Evolutionary conservation across 2,888 invertebrate species (phyloP).

Genomic region (Trilocha varians): DNA sequence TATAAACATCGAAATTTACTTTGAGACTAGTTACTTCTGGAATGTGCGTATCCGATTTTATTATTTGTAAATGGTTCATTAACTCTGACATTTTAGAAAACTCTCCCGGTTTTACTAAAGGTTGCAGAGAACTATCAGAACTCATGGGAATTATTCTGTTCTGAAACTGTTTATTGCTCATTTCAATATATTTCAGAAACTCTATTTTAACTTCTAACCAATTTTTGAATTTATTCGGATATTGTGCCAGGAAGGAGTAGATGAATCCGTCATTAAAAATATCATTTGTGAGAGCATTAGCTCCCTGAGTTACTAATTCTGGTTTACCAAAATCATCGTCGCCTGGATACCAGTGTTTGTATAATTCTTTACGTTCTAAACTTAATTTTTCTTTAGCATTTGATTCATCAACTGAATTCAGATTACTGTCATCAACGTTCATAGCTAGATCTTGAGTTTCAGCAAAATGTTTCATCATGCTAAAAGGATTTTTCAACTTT

Average conservation of each 20-base stretch:
- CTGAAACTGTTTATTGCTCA: conserved; percentile 29
- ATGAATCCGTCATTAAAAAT: conserved; percentile 34
- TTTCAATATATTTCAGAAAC: conserved; percentile 37
- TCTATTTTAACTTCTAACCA: conserved; percentile 52
- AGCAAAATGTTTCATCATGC: conserved; percentile 39
- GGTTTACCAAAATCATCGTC: conserved; percentile 48
- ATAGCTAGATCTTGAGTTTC: conserved; percentile 13
- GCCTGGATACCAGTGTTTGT: conserved; percentile 40
- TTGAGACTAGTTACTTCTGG: conserved; percentile 23
- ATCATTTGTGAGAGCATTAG: conserved; percentile 21
- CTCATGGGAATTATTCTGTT: conserved; percentile 6
- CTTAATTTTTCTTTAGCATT: no score
- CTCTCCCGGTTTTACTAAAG: conserved; percentile 40
- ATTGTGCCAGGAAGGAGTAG: conserved; percentile 36
- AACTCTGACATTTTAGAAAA: conserved; percentile 36
- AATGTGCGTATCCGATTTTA: conserved; percentile 27
- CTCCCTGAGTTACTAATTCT: conserved; percentile 27
- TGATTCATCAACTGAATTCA: no score
- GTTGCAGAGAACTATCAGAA: conserved; percentile 14
- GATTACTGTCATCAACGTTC: neutral
- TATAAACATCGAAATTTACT: conserved; percentile 59
- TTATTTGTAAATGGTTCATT: conserved; percentile 45
- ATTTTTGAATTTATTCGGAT: conserved; percentile 26
- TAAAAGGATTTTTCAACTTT: conserved; percentile 53
- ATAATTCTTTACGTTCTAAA: conserved; percentile 30